Base-by-base conservation (phyloP, 2,113 vertebrate species). In the Takifugu flavidus region DNA sequence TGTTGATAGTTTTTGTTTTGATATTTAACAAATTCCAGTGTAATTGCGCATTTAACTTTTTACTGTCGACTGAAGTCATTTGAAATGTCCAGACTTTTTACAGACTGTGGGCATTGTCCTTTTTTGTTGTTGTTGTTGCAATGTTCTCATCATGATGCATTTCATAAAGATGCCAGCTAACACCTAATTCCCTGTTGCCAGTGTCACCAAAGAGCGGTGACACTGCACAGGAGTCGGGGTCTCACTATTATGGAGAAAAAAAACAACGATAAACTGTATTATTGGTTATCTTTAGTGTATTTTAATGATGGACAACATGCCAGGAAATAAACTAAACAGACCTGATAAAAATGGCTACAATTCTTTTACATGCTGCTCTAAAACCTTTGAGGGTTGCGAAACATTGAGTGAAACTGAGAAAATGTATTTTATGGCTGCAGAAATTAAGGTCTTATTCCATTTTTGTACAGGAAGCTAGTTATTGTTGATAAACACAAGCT, bases 11-110 rank as follows among this genome's bases (percentile, higher is more conserved):
- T 67, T 77, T 83, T 88, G 76, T 90, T 88, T 88, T 90, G 72
- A 83, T 90, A 88, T 89, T 83, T 82, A 83, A 90, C 82, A 72
- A 79, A 88, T 89, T 89, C 85, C 85, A 89, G 84, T 88, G 85
- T 90, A 89, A 85, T 83, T 69, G 67, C 80, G 60, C 77, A 74
- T 88, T 84, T 75, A 80, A 78, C 66, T 79, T 73, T 75, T 74
- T 70, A 68, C 62, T 20, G 47, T 67, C 14, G 74, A 73, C 57
- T 73, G 69, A 28, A 75, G 54, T 56, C 14, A 1, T 45, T 71
- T 46, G 25, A 65, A 76, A 52, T 67, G 62, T 78, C 66, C 69
- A 15, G 45, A 67, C 76, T 63, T 56, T 58, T 65, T 61, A 61
- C 63, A 53, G 74, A 77, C 79, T 74, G 25, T 29, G 85, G 86